phyloP scores from a whole-genome alignment of 1,140 invertebrate genomes.

The Leucophenga varia region DNA sequence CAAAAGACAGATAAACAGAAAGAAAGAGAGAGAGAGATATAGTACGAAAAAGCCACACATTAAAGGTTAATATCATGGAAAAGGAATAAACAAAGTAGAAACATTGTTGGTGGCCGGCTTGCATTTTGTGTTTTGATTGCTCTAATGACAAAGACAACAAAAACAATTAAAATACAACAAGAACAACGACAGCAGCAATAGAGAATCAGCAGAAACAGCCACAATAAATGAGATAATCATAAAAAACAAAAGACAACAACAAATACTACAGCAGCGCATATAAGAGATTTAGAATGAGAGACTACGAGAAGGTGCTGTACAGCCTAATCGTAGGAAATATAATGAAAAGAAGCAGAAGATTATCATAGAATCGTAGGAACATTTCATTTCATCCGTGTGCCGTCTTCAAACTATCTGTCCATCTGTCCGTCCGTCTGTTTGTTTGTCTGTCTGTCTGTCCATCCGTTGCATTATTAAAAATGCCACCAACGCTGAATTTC shows the following conservation, averaged over 20 bases:
- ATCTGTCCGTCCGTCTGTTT: conserved; percentile 6
- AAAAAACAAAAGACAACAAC: conserved; percentile 6
- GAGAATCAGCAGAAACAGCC: conserved; percentile 7
- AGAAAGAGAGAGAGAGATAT: not conserved
- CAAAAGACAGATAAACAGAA: conserved; percentile 4
- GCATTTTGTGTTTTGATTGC: conserved; percentile 26
- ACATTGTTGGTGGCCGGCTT: not conserved
- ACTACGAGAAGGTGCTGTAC: not conserved
- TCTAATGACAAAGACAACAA: conserved; percentile 20
- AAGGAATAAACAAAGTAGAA: not conserved
- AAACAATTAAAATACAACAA: conserved; percentile 16
- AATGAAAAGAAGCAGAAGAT: too few relatives aligned
- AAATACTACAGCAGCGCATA: conserved; percentile 15
- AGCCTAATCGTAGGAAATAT: too few relatives aligned
- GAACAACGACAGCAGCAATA: not conserved
- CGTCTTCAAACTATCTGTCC: conserved; percentile 12
- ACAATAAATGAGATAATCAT: conserved; percentile 30
- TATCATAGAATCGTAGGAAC: too few relatives aligned
- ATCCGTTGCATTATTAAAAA: conserved; percentile 12
- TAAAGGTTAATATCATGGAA: too few relatives aligned
- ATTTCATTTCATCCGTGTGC: not conserved
- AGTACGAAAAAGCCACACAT: not conserved
- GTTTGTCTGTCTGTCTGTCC: not conserved
- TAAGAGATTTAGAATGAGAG: conserved; percentile 16
- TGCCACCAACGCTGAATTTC: conserved; percentile 48